Evolutionary conservation across 2,113 vertebrate genomes (phyloP).

Genomic region (Etia nguti): DNA sequence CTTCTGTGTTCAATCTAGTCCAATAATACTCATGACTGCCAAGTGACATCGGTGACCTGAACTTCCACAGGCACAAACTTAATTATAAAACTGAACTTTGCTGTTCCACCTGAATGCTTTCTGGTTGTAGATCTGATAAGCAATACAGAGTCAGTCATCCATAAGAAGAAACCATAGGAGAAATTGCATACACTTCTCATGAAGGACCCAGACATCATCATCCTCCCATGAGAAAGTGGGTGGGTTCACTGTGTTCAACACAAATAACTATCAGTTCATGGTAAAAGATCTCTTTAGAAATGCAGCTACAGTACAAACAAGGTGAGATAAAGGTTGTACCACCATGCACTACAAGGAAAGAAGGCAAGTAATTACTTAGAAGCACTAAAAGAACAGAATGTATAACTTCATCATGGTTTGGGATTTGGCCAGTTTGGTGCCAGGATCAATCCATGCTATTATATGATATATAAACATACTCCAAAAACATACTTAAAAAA

Average conservation of each 20-base stretch:
- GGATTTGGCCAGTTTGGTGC: not conserved
- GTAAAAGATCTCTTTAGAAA: not conserved
- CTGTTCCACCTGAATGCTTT: not conserved
- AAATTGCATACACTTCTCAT: not conserved
- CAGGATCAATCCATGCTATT: not conserved
- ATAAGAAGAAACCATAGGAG: constrained; percentile 7
- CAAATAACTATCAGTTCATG: not conserved
- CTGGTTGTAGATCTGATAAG: constrained; percentile 7
- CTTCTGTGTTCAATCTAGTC: not conserved
- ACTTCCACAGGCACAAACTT: not conserved
- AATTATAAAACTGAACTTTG: not conserved
- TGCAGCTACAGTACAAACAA: not conserved
- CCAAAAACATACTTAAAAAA: not conserved
- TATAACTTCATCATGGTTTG: not conserved
- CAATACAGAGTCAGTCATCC: constrained; percentile 23
- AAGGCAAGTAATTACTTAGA: not conserved
- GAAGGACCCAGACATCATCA: not conserved
- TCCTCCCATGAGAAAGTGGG: not conserved
- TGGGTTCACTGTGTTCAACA: not conserved
- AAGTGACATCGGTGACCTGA: not conserved
- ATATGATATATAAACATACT: not conserved
- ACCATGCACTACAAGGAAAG: not conserved
- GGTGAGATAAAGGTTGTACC: not conserved
- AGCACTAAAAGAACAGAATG: not conserved
- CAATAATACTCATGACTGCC: not conserved